Evolutionary conservation across 2,113 vertebrate species (phyloP).

Genomic region (Canis aureus): DNA sequence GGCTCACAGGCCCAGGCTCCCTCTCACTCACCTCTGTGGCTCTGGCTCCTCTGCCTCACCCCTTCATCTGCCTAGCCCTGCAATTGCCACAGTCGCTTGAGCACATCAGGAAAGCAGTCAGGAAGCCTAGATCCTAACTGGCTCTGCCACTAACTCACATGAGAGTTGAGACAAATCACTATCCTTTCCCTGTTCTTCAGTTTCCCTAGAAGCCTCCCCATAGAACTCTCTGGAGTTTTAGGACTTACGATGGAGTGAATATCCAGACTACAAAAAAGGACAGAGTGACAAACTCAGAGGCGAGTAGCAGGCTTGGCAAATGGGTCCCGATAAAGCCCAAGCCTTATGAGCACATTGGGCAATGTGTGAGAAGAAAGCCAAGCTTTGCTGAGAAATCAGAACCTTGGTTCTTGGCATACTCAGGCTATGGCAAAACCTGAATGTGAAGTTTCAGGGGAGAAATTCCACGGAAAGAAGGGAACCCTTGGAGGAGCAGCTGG

Average conservation of each 20-base stretch:
- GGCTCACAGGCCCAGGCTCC: constrained; percentile 19
- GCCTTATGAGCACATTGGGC: background rate
- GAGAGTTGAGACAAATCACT: background rate
- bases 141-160: background rate
- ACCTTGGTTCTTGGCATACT: constrained; percentile 1
- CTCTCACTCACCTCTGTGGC: constrained; percentile 57
- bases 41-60: constrained; percentile 56
- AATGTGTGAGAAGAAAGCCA: too few relatives aligned
- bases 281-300: background rate
- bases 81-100: background rate
- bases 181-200: background rate
- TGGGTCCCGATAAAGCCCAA: background rate
- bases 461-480: background rate
- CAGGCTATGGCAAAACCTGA: background rate
- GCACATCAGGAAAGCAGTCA: background rate
- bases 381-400: background rate
- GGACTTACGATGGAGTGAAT: background rate
- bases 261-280: too few relatives aligned
- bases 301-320: background rate
- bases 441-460: background rate
- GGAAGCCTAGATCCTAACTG: background rate
- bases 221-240: background rate
- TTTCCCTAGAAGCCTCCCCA: background rate
- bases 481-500: background rate
- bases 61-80: background rate